phyloP scores from a whole-genome alignment of 2,888 invertebrate species.

The Andricus quercusramuli region DNA sequence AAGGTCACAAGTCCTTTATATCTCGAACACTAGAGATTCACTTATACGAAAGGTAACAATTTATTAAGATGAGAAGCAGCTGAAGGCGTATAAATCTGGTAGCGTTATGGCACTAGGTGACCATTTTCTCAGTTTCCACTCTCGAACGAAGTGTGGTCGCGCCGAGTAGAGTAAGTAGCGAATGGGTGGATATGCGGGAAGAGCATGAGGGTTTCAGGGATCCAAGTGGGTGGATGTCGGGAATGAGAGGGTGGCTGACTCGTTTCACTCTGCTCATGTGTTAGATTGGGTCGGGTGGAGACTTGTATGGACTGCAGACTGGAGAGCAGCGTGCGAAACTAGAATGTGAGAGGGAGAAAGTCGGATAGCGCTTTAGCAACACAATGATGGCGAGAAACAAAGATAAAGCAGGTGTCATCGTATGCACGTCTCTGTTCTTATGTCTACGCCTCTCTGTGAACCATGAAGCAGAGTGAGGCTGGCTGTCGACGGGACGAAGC shows the following conservation, averaged over 20 bases:
- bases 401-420: constrained; percentile 23
- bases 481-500: constrained; percentile 61
- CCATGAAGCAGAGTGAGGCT: constrained; percentile 45
- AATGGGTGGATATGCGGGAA: constrained; percentile 44
- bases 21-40: constrained; percentile 9
- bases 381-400: constrained; percentile 20
- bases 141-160: constrained; percentile 48
- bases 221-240: constrained; percentile 58
- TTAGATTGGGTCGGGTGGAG: constrained; percentile 47
- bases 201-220: constrained; percentile 29
- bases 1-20: not conserved
- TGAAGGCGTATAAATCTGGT: constrained; percentile 33
- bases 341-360: constrained; percentile 42
- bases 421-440: not conserved
- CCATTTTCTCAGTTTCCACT: constrained; percentile 46
- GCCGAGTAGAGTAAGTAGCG: constrained; percentile 47
- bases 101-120: constrained; percentile 37
- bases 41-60: constrained; percentile 6
- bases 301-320: not conserved
- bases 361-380: constrained; percentile 41
- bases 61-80: constrained; percentile 35
- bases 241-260: constrained; percentile 57
- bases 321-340: constrained; percentile 43
- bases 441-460: constrained; percentile 4
- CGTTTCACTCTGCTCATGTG: constrained; percentile 48